phyloP scores from a whole-genome alignment of 2,888 invertebrate species.

The Drosophila picticornis region DNA sequence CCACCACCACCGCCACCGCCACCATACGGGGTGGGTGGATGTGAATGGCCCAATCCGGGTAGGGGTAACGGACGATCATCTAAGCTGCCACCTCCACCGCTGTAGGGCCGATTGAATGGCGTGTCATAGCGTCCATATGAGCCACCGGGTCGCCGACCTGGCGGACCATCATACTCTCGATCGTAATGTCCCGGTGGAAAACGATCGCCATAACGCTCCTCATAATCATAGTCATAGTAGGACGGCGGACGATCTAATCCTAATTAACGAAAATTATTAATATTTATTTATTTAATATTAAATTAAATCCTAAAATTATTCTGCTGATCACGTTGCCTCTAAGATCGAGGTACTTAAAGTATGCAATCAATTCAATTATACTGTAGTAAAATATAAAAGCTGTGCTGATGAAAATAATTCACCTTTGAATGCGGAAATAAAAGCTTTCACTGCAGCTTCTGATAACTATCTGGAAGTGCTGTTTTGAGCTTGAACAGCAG shows the following conservation, averaged over 20 bases:
- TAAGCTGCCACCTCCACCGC: conserved; percentile 49
- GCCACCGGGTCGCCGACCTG: conserved; percentile 75
- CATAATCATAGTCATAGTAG: conserved; percentile 84
- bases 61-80: conserved; percentile 80
- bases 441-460: conserved; percentile 17
- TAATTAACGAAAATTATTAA: conserved; percentile 29
- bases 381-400: conserved; percentile 19
- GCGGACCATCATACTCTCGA: conserved; percentile 83
- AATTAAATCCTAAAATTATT: conserved; percentile 22
- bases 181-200: conserved; percentile 77
- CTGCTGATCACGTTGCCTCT: conserved; percentile 18
- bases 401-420: neutral
- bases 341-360: conserved; percentile 36
- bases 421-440: neutral
- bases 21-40: conserved; percentile 70
- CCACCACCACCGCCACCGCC: conserved; percentile 43
- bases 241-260: conserved; percentile 83
- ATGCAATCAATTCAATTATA: conserved; percentile 29
- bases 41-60: conserved; percentile 68
- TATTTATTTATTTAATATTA: neutral
- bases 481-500: neutral
- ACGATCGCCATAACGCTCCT: conserved; percentile 82
- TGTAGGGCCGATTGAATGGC: conserved; percentile 82
- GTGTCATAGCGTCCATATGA: conserved; percentile 83
- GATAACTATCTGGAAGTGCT: conserved; percentile 1